Conservation (phyloP, 2,113 vertebrate genomes). For the Pholis gunnellus region DNA sequence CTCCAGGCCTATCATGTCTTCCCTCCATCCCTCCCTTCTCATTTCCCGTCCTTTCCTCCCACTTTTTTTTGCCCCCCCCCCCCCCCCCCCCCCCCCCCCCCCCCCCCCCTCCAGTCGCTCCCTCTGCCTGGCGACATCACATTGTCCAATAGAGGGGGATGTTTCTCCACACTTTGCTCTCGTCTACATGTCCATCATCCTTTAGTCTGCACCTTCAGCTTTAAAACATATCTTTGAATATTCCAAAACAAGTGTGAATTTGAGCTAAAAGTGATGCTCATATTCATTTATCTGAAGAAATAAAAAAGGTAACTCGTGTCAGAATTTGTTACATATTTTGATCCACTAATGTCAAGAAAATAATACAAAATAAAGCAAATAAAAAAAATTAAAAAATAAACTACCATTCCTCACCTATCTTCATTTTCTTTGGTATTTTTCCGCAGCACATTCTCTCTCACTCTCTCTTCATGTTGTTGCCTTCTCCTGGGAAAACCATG, state of each 20-base stretch:
- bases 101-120: not conserved
- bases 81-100: not conserved
- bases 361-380: not conserved
- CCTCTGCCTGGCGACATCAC: conserved; percentile 20
- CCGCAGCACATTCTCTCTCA: not conserved
- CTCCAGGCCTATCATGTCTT: conserved; percentile 39
- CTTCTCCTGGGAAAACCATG: not conserved
- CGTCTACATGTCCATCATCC: not conserved
- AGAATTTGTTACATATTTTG: not conserved
- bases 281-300: not conserved
- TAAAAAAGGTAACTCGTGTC: not conserved
- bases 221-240: not conserved
- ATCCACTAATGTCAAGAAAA: not conserved
- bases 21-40: conserved; percentile 24
- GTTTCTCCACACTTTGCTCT: conserved; percentile 71
- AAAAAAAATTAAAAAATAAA: not conserved
- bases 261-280: not conserved
- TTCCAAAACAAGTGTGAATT: not conserved
- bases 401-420: not conserved
- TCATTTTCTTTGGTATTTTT: not conserved
- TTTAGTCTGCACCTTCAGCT: not conserved
- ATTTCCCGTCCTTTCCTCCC: conserved; percentile 14
- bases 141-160: conserved; percentile 76
- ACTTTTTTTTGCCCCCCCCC: not conserved
- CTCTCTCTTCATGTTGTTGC: not conserved